Percentiles rank a stretch among this genome's conserved stretches.
Conservation (phyloP, 2,113 vertebrate species). For the Tricholaema leucomelas region DNA sequence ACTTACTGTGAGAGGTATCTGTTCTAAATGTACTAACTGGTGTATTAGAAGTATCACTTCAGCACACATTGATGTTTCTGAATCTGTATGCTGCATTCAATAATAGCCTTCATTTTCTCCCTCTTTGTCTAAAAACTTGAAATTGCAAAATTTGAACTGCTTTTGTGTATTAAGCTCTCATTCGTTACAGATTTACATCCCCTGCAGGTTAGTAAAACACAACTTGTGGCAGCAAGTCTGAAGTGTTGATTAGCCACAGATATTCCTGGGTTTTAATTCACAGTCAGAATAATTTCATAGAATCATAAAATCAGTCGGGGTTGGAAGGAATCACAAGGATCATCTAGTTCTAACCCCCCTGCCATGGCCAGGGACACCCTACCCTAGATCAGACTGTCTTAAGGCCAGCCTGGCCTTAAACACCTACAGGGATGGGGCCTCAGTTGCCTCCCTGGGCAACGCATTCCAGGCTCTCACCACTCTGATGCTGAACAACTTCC, state of each 20-base stretch:
- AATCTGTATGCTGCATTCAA: background rate
- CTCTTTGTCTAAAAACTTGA: background rate
- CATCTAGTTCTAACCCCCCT: too few relatives aligned
- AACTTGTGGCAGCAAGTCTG: background rate
- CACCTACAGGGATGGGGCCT: too few relatives aligned
- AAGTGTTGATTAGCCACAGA: background rate
- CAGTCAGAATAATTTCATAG: background rate
- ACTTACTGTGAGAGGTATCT: background rate
- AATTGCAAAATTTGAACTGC: background rate
- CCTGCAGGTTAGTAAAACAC: background rate
- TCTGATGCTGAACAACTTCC: too few relatives aligned
- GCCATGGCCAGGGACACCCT: too few relatives aligned
- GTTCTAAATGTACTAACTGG: background rate
- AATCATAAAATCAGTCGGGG: too few relatives aligned
- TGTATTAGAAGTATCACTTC: background rate
- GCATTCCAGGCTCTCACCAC: too few relatives aligned
- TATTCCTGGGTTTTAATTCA: background rate
- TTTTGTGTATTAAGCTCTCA: background rate
- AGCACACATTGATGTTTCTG: fast-evolving
- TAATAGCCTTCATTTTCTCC: background rate
- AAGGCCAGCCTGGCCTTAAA: too few relatives aligned
- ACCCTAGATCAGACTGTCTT: too few relatives aligned
- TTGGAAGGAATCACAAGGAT: too few relatives aligned
- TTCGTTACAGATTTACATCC: background rate
- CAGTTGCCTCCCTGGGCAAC: too few relatives aligned